A percentile compares a stretch with the other conserved stretches of the same genome.
These are phyloP conservation scores for Myxocyprinus asiaticus DNA, from an alignment of 2,113 vertebrate species.

Conservation along the genomic window DNA sequence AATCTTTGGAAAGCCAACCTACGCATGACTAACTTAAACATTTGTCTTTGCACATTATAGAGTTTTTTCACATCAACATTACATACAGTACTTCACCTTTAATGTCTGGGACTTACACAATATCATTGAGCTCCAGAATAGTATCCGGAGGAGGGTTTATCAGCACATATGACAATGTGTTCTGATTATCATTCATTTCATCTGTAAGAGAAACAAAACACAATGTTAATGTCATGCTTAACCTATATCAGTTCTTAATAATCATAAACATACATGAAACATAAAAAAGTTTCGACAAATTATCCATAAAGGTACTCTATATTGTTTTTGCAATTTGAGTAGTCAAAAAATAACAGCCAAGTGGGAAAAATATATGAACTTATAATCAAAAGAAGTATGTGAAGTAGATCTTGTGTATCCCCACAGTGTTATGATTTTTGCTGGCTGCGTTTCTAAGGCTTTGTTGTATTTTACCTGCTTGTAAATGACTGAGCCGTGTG, in stretches of 20 bases:
- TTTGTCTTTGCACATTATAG: not conserved
- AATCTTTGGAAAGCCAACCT: too few species aligned
- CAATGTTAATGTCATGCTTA: not conserved
- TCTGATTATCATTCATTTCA: slow-evolving; percentile 97
- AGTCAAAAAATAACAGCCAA: too few species aligned
- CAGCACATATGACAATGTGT: slow-evolving; percentile 94
- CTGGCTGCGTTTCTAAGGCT: slow-evolving; percentile 32
- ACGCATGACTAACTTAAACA: too few species aligned
- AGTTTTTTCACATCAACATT: not conserved
- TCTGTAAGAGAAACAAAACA: slow-evolving; percentile 74
- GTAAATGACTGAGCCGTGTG: slow-evolving; percentile 54
- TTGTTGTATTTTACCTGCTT: slow-evolving; percentile 55
- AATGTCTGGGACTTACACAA: slow-evolving; percentile 78
- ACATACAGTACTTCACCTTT: not conserved
- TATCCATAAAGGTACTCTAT: too few species aligned
- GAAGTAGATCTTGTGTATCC: not conserved
- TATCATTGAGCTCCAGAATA: slow-evolving; percentile 90
- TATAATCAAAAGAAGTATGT: too few species aligned
- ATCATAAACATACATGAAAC: slow-evolving; percentile 44
- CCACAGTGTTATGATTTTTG: slow-evolving; percentile 30
- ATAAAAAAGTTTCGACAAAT: not conserved
- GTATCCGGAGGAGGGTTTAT: slow-evolving; percentile 96
- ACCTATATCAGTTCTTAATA: not conserved
- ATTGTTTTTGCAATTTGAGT: too few species aligned
- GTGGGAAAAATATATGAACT: too few species aligned